phyloP scores from a whole-genome alignment of 2,797 vertebrate genomes.

The Enteromius treurensis region DNA sequence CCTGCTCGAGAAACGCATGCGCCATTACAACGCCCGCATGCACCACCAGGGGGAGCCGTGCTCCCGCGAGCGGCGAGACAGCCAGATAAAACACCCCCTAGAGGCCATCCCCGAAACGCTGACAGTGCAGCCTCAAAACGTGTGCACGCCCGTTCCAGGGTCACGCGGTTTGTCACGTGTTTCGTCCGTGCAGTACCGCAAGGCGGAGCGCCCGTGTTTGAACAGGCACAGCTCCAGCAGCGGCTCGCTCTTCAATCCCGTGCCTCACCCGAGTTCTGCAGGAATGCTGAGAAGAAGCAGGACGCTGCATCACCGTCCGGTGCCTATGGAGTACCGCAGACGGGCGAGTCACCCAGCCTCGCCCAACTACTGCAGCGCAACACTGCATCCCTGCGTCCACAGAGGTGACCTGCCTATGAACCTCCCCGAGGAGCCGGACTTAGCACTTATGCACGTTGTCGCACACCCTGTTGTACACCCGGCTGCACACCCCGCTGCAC shows the following conservation, averaged over 20 bases:
- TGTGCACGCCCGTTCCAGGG: constrained; percentile 62
- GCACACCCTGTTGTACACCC: neutral
- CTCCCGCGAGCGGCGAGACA: constrained; percentile 75
- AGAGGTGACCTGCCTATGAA: constrained; percentile 44
- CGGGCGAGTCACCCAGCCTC: constrained; percentile 80
- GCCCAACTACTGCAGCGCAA: constrained; percentile 74
- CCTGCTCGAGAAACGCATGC: constrained; percentile 79
- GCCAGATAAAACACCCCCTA: constrained; percentile 78
- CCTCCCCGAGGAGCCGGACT: constrained; percentile 63
- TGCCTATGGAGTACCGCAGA: constrained; percentile 74
- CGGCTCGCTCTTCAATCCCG: constrained; percentile 70
- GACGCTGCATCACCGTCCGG: constrained; percentile 76
- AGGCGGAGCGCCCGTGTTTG: constrained; percentile 75
- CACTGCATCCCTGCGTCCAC: constrained; percentile 71
- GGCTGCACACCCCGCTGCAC: neutral
- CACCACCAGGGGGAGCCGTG: constrained; percentile 76
- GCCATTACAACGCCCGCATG: constrained; percentile 74
- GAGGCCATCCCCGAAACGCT: constrained; percentile 81
- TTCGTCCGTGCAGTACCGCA: constrained; percentile 77
- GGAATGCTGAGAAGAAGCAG: constrained; percentile 78
- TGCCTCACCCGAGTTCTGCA: constrained; percentile 65
- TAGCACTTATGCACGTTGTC: neutral
- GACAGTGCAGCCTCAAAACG: constrained; percentile 73
- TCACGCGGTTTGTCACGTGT: constrained; percentile 73
- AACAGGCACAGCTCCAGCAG: constrained; percentile 80